Evolutionary conservation across 2,888 invertebrate species (phyloP).

Genomic region (Drosophila formosana): DNA sequence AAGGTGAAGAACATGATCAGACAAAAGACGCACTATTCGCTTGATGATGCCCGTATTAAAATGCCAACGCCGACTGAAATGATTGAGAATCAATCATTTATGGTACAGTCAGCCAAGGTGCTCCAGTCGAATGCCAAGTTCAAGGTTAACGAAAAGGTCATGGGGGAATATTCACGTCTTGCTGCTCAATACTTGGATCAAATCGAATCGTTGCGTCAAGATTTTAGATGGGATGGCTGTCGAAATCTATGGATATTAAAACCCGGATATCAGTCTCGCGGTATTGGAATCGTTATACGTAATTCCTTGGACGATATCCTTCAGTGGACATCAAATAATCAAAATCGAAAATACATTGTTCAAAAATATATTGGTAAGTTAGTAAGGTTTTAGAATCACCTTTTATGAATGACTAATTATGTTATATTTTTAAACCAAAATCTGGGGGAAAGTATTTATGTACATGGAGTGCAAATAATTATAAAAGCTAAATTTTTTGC

Average conservation of each 20-base stretch:
- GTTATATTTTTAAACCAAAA: neutral
- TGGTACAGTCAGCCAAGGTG: conserved; percentile 75
- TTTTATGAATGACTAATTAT: neutral
- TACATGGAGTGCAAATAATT: too few relatives aligned
- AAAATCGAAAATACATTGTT: conserved; percentile 90
- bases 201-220: conserved; percentile 87
- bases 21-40: conserved; percentile 64
- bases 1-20: conserved; percentile 67
- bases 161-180: conserved; percentile 75
- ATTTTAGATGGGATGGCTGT: conserved; percentile 90
- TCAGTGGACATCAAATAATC: conserved; percentile 87
- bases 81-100: conserved; percentile 70
- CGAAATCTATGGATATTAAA: conserved; percentile 96
- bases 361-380: conserved; percentile 95
- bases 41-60: conserved; percentile 64
- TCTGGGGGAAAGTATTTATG: too few relatives aligned
- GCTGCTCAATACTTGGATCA: conserved; percentile 87
- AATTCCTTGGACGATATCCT: conserved; percentile 91
- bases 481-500: too few relatives aligned
- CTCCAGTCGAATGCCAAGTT: conserved; percentile 80
- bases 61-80: conserved; percentile 51
- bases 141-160: conserved; percentile 60
- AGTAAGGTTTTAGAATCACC: neutral
- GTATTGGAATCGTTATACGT: conserved; percentile 93
- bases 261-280: conserved; percentile 92